A percentile compares a stretch with the other conserved stretches of the same genome.
phyloP scores from a whole-genome alignment of 2,113 vertebrate species.

The Toxotes chatareus region DNA sequence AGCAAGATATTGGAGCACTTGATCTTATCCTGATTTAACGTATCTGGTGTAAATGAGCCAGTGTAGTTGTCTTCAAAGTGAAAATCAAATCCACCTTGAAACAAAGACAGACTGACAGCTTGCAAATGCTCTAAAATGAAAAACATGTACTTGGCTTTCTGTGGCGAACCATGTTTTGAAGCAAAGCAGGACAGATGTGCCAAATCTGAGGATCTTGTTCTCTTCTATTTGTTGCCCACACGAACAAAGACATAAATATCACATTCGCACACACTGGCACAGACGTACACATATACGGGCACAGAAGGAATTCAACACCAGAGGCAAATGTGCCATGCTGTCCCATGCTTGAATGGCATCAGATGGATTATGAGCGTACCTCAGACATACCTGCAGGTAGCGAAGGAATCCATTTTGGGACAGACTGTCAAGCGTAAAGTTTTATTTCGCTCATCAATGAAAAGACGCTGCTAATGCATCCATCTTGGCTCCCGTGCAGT shows the following conservation, averaged over 20 bases:
- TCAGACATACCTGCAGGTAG: conserved; percentile 70
- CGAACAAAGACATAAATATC: conserved; percentile 14
- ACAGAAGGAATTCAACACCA: conserved; percentile 51
- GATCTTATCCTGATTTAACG: not conserved
- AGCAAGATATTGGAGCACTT: not conserved
- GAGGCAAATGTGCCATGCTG: conserved; percentile 57
- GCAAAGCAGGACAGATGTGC: conserved; percentile 14
- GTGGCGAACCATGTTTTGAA: conserved; percentile 1
- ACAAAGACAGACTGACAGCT: conserved; percentile 1
- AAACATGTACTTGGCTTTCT: conserved; percentile 5
- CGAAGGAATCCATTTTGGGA: conserved; percentile 63
- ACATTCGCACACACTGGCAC: conserved; percentile 17
- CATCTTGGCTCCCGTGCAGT: conserved; percentile 37
- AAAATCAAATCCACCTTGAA: conserved; percentile 12
- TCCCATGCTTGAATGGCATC: conserved; percentile 55
- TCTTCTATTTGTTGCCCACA: conserved; percentile 18
- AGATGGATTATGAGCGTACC: conserved; percentile 65
- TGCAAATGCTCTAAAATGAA: conserved; percentile 11
- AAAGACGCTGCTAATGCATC: conserved; percentile 50
- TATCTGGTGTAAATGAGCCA: not conserved
- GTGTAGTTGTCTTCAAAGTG: conserved; percentile 7
- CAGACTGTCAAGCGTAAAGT: conserved; percentile 61
- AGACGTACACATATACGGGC: conserved; percentile 1
- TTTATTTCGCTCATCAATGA: conserved; percentile 71
- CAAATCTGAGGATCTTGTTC: conserved; percentile 47